These are phyloP conservation scores for Pipistrellus kuhlii DNA, from an alignment of 2,797 vertebrate genomes.

Conservation along the genomic window DNA sequence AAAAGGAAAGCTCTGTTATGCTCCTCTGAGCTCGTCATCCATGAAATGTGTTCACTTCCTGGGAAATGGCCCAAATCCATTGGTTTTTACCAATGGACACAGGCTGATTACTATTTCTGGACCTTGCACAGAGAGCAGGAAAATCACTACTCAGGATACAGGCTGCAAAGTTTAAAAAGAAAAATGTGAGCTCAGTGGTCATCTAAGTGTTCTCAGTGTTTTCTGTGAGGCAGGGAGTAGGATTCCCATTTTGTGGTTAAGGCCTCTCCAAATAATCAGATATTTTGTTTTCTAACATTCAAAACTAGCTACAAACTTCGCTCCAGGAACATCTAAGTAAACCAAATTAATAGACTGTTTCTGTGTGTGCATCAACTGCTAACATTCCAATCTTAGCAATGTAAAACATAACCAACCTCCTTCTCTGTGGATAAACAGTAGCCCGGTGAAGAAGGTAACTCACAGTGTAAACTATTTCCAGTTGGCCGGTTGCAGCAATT, in stretches of 20 bases:
- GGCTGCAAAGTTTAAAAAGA: not conserved
- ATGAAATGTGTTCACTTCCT: not conserved
- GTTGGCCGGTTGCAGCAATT: fast-evolving
- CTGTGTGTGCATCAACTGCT: not conserved
- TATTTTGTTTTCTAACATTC: not conserved
- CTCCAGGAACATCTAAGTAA: not conserved
- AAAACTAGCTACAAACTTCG: not conserved
- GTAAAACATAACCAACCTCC: not conserved
- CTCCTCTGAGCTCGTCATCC: not conserved
- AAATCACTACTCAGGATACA: not conserved
- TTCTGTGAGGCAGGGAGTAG: not conserved
- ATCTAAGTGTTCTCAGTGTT: not conserved
- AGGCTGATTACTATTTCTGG: not conserved
- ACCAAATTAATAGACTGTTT: not conserved
- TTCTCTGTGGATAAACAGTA: not conserved
- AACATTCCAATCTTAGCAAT: not conserved
- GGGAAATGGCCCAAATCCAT: not conserved
- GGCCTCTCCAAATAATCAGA: not conserved
- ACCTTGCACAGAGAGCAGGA: too few species aligned
- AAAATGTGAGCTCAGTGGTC: not conserved
- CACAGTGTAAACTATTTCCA: not conserved
- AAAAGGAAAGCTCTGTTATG: not conserved
- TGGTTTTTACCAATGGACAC: not conserved
- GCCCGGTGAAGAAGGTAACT: not conserved
- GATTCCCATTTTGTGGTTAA: not conserved